Evolutionary conservation across 2,888 invertebrate species (phyloP).

Genomic region (Aspidapion aeneum): DNA sequence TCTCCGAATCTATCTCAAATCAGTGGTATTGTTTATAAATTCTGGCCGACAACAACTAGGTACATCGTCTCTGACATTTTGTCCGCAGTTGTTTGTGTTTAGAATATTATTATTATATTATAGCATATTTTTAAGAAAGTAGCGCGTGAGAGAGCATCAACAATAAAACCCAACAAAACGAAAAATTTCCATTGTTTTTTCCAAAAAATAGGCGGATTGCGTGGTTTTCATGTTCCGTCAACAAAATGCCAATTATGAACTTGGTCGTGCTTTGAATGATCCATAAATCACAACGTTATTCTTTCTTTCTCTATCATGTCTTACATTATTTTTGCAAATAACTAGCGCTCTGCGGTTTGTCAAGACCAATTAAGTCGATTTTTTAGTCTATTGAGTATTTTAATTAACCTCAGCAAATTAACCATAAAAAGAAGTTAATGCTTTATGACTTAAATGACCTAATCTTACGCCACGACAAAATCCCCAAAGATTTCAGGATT

Average conservation of each 20-base stretch:
- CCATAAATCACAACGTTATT: not conserved
- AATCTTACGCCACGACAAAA: not conserved
- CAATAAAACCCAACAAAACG: constrained; percentile 30
- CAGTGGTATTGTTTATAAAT: not conserved
- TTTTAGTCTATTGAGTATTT: not conserved
- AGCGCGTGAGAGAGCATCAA: constrained; percentile 33
- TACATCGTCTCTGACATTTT: not conserved
- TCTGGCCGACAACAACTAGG: not conserved
- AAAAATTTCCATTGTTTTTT: constrained; percentile 30
- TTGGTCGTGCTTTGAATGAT: constrained; percentile 1
- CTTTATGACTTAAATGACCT: not conserved
- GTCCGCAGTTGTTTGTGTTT: not conserved
- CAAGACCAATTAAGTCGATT: not conserved
- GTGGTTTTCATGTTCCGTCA: constrained; percentile 26
- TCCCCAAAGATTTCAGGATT: too few relatives aligned
- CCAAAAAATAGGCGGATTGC: constrained; percentile 32
- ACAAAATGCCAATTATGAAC: constrained; percentile 20
- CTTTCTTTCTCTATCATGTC: not conserved
- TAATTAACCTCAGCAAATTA: not conserved
- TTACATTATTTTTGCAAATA: not conserved
- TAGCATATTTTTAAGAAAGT: constrained; percentile 32
- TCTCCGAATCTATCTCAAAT: not conserved
- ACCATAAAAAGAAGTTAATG: not conserved
- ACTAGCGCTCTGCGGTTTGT: not conserved
- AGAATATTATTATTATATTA: constrained; percentile 10